Evolutionary conservation across 2,797 vertebrate genomes (phyloP).

Genomic region (Chloroceryle amazona): DNA sequence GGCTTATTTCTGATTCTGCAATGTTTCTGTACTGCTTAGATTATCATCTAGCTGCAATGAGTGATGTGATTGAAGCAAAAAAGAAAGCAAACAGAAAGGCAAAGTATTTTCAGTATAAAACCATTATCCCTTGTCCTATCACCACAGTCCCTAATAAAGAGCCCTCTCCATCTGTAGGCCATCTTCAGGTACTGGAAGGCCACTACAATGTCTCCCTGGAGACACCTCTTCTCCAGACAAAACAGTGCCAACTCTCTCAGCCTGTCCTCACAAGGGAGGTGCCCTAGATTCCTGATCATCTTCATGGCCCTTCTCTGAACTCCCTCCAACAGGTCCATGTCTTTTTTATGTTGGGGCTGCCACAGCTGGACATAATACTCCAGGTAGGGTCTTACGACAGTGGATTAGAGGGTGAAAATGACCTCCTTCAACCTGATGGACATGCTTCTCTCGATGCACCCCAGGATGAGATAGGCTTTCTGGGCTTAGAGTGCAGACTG

Average conservation of each 20-base stretch:
- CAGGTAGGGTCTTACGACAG: background rate
- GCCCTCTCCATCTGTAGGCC: background rate
- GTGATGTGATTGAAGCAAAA: background rate
- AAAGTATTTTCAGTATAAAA: background rate
- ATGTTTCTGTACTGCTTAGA: background rate
- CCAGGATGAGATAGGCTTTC: background rate
- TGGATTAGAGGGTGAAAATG: background rate
- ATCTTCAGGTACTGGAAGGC: background rate
- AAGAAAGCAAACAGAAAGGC: background rate
- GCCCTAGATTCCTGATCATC: too few species aligned
- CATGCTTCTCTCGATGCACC: background rate
- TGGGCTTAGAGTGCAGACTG: background rate
- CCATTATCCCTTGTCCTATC: background rate
- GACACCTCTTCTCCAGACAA: too few species aligned
- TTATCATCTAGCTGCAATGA: background rate
- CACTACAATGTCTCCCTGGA: background rate
- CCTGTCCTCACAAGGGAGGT: too few species aligned
- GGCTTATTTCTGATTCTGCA: background rate
- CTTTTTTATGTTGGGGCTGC: background rate
- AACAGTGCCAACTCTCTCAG: too few species aligned
- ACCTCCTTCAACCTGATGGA: background rate
- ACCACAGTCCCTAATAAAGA: background rate
- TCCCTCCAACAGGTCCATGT: background rate
- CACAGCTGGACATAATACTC: background rate
- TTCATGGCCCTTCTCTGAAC: too few species aligned